Base-by-base conservation (phyloP, 2,113 vertebrate species). In the Podilymbus podiceps region DNA sequence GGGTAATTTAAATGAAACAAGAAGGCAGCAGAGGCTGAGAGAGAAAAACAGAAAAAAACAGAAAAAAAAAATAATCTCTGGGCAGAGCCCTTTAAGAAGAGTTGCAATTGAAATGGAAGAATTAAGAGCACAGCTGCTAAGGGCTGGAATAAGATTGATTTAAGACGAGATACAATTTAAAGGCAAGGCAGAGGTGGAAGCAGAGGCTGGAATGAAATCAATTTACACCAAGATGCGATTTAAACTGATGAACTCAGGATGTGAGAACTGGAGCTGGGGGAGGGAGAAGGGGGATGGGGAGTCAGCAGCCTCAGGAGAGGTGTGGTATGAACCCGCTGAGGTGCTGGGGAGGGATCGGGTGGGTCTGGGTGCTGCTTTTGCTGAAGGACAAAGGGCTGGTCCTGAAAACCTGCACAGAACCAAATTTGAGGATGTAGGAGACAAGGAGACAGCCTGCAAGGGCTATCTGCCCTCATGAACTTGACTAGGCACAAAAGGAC, bases 121-220 rank as follows among this genome's bases (percentile, higher is more conserved):
- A 90, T 82, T 78, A 71, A 73, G 40, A 38, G 94, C 78, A 52
- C 49, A 56, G 75, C 49, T 91, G 64, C 76, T 69, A 66, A 90
- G 55, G 62, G 82, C 63, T 75, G 66, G 68, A 94, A 96, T 60
- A 69, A 63, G 80, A 82, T 72, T 90, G 88, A 95, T 95, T 95
- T 90, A 76, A 88, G 87, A 85, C 53, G 62, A 95, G 92, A 97
- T 90, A 96, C 78, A 95, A 95, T 97, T 95, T 96, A 97, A 94
- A 96, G 85, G 91, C 74, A 42, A 95, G 90, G 68, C 72, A 96
- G 85, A 90, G 81, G 89, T 86, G 66, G 94, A 78, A 86, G 84
- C 87, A 86, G 85, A 49, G 55, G 69, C 93, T 95, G 64, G 60
- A 93, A 89, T 95, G 72, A 96, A 94, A 94, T 93, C 73, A 83